Percentiles rank a stretch among this genome's conserved stretches.
phyloP scores from a whole-genome alignment of 2,113 vertebrate genomes.

The Galemys pyrenaicus region DNA sequence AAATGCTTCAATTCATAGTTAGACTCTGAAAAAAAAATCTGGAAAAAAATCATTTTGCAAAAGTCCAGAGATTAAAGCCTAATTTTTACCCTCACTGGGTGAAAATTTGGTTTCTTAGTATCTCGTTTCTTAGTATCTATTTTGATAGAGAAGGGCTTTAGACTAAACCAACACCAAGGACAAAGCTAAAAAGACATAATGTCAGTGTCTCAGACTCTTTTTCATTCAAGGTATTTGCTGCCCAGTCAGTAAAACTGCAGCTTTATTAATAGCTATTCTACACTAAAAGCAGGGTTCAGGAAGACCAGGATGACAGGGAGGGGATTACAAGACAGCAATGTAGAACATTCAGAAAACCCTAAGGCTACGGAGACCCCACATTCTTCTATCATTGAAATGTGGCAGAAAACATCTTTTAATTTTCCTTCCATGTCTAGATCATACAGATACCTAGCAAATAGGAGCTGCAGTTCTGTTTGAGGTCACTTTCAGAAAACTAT shows the following conservation, averaged over 20 bases:
- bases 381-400: constrained; percentile 1
- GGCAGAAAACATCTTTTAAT: neutral
- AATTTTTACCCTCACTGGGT: neutral
- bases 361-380: neutral
- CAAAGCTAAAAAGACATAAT: neutral
- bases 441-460: neutral
- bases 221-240: neutral
- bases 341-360: neutral
- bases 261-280: neutral
- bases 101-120: constrained; percentile 15
- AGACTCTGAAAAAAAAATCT: neutral
- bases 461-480: neutral
- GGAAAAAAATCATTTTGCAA: constrained; percentile 1
- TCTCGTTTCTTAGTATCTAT: neutral
- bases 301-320: neutral
- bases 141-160: constrained; percentile 38
- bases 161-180: constrained; percentile 15
- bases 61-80: neutral
- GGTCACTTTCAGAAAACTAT: neutral
- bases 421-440: neutral
- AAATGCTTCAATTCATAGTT: constrained; percentile 10
- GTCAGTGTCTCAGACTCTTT: neutral
- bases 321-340: neutral
- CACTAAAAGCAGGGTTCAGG: neutral
- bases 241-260: neutral